Evolutionary conservation across 2,797 vertebrate genomes (phyloP).

Genomic region (Peromyscus eremicus): DNA sequence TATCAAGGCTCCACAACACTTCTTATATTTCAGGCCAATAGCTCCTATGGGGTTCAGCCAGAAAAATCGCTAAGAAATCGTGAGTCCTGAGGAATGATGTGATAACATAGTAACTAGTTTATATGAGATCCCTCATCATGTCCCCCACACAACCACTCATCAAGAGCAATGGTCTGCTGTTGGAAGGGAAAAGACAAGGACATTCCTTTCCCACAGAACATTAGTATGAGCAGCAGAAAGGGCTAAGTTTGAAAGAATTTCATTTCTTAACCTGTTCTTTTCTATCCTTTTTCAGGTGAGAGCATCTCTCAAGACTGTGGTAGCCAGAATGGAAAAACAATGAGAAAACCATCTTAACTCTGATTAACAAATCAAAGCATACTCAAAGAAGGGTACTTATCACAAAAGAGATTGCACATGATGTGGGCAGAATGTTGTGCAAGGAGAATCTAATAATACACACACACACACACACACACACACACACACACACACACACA

Average conservation of each 20-base stretch:
- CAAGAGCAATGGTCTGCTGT: not conserved
- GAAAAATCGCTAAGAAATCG: not conserved
- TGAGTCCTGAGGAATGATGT: not conserved
- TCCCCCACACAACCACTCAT: not conserved
- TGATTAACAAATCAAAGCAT: conserved; percentile 35
- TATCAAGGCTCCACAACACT: not conserved
- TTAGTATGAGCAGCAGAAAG: not conserved
- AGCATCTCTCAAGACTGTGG: not conserved
- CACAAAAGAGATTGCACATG: not conserved
- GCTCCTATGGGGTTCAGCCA: not conserved
- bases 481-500: not conserved
- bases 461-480: not conserved
- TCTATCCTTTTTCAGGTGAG: not conserved
- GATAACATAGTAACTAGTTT: not conserved
- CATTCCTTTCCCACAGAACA: not conserved
- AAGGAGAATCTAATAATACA: not conserved
- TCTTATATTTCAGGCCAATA: not conserved
- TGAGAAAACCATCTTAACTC: not conserved
- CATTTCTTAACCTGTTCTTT: not conserved
- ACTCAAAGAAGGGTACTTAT: conserved; percentile 53
- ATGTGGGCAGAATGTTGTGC: conserved; percentile 45
- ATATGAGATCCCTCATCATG: not conserved
- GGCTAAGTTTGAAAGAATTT: not conserved
- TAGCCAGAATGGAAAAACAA: not conserved
- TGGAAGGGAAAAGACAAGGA: not conserved